Percentiles rank a stretch among this genome's conserved stretches.
Conservation (phyloP, 2,888 invertebrate genomes). For the Hipparchia semele region DNA sequence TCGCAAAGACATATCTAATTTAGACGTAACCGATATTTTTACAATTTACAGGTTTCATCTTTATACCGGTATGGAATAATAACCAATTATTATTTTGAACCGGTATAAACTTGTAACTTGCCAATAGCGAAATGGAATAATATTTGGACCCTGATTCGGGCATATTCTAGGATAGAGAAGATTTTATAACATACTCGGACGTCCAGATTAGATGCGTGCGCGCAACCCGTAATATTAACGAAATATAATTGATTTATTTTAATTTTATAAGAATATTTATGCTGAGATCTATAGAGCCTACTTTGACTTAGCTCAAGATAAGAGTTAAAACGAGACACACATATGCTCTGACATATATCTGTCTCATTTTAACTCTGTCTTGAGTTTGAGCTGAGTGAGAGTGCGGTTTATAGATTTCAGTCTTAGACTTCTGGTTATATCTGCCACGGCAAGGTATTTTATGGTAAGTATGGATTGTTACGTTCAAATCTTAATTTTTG, state of each 20-base stretch:
- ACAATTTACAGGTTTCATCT: too few relatives aligned
- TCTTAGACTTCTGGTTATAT: neutral
- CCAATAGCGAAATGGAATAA: neutral
- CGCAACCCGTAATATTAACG: neutral
- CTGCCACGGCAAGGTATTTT: slow-evolving; percentile 31
- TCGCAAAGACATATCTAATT: neutral
- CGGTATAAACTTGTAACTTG: neutral
- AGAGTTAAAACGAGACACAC: too few relatives aligned
- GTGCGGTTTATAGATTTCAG: too few relatives aligned
- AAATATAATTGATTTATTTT: neutral
- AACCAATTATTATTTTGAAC: too few relatives aligned
- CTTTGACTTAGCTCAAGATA: too few relatives aligned
- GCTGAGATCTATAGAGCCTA: too few relatives aligned
- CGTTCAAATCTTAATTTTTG: neutral
- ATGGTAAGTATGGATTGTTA: slow-evolving; percentile 27
- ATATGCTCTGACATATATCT: too few relatives aligned
- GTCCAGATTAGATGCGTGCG: neutral
- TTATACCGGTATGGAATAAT: too few relatives aligned
- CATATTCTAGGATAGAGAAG: neutral
- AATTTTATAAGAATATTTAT: neutral
- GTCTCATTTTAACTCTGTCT: too few relatives aligned
- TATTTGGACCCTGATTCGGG: neutral
- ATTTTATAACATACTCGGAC: neutral
- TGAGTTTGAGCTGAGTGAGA: too few relatives aligned
- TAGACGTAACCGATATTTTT: neutral